Evolutionary conservation across 2,113 vertebrate species (phyloP), one percentile per base, ranked within the genome.

Genomic region (Cryptotis parvus): DNA sequence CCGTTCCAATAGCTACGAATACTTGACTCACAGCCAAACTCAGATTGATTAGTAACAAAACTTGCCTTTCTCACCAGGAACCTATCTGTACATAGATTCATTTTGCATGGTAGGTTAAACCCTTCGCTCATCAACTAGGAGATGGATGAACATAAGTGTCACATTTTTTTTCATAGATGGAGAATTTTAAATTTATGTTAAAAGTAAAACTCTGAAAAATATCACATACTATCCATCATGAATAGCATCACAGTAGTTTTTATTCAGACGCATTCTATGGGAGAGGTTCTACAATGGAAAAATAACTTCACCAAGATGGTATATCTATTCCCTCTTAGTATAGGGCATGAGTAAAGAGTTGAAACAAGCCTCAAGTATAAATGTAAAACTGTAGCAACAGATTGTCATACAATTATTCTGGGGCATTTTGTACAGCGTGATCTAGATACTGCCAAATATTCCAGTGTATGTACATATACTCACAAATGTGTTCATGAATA

Each of bases 221-320:
- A 20, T 69, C 33, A 49, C 22, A 35, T 22, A 31, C 9, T 43
- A 85, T 27, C 4, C 75, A 4, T 33, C 26, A 77, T 41, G 61
- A 83, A 58, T 81, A 68, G 49, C 2, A 75, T 65, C 31, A 68
- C 37, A 93, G 22, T 35, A 72, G 15, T 39, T 37, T 69, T 15
- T 49, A 2, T 68, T 29, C 14, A 69, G 52, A 93, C 15, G 55
- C n/a, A 65, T 22, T 84, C 26, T 63, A 0, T 69, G 79, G 41
- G 37, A 29, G 4, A 81, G 65, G 76, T 95, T 92, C 29, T 6
- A 77, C 18, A 63, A 12, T 43, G 33, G 10, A 84, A n/a, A 94
- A 93, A 68, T n/a, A 86, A 63, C 45, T 27, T 27, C n/a, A 61
- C 29, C 65, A 49, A 76, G 10, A 27, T 63, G 79, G 2, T 37